Conservation (phyloP, 53 echinoderm and acorn worm species). For the Arbacia lixula region DNA sequence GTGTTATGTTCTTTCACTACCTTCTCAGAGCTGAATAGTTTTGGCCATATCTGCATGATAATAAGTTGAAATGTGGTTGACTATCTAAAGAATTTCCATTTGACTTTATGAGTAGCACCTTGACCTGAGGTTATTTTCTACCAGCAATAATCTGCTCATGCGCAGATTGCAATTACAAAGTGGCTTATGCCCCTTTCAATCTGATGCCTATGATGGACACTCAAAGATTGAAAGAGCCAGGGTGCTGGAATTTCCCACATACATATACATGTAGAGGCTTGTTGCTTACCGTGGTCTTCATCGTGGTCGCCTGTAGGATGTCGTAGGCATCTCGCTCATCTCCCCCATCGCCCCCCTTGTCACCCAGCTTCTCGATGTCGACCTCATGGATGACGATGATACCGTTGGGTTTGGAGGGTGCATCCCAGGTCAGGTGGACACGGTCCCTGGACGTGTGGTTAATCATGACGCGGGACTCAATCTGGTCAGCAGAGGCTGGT, state of each 20-base stretch:
- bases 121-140: no score
- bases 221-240: neutral
- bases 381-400: slow-evolving; percentile 70
- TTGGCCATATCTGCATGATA: no score
- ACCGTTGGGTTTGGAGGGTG: slow-evolving; percentile 75
- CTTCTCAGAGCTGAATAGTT: no score
- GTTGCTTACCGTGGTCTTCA: slow-evolving; percentile 26
- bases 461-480: slow-evolving; percentile 51
- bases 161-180: no score
- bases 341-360: neutral
- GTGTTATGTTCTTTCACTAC: no score
- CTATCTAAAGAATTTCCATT: no score
- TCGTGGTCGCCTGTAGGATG: neutral
- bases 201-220: neutral
- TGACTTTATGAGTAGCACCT: no score
- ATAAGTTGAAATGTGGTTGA: no score
- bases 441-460: slow-evolving; percentile 38
- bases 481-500: slow-evolving; percentile 59
- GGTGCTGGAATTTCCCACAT: neutral
- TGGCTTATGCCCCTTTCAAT: no score
- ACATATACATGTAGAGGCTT: neutral
- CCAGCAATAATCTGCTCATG: no score
- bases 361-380: slow-evolving; percentile 6
- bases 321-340: slow-evolving; percentile 31
- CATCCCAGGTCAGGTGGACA: slow-evolving; percentile 71